phyloP scores from a whole-genome alignment of 2,888 invertebrate genomes.

The Drosophila subquinaria region DNA sequence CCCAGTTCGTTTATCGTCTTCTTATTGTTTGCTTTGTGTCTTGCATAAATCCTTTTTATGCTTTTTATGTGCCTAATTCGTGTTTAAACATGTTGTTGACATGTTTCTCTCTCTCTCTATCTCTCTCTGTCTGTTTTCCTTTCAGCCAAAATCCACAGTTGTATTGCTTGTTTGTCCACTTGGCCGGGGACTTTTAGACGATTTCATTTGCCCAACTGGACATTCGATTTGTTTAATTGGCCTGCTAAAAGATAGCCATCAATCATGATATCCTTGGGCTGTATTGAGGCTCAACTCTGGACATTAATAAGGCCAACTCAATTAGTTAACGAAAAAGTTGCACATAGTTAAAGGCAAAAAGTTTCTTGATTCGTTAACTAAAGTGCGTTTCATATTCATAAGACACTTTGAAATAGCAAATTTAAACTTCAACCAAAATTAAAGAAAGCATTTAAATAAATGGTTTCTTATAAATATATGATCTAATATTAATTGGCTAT shows the following conservation, averaged over 20 bases:
- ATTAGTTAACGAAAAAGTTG: slow-evolving; percentile 54
- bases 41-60: slow-evolving; percentile 77
- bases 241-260: slow-evolving; percentile 74
- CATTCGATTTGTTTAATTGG: slow-evolving; percentile 76
- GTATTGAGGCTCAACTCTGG: slow-evolving; percentile 2
- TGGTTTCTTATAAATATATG: too few relatives aligned
- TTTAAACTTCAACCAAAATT: too few relatives aligned
- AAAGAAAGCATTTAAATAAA: too few relatives aligned
- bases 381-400: too few relatives aligned
- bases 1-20: slow-evolving; percentile 39
- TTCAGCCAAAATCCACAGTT: slow-evolving; percentile 16
- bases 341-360: slow-evolving; percentile 18
- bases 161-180: slow-evolving; percentile 22
- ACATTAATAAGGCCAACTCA: slow-evolving; percentile 44
- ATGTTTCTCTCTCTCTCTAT: slow-evolving; percentile 41
- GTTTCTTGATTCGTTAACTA: slow-evolving; percentile 22
- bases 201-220: slow-evolving; percentile 51
- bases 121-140: slow-evolving; percentile 8
- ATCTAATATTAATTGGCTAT: too few relatives aligned
- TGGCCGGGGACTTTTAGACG: slow-evolving; percentile 15
- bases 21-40: slow-evolving; percentile 62
- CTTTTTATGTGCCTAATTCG: slow-evolving; percentile 81
- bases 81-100: slow-evolving; percentile 80
- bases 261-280: slow-evolving; percentile 59
- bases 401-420: too few relatives aligned